Evolutionary conservation across 2,113 vertebrate genomes (phyloP), one percentile per base, ranked within the genome.

Genomic region (Cyrtonyx montezumae): DNA sequence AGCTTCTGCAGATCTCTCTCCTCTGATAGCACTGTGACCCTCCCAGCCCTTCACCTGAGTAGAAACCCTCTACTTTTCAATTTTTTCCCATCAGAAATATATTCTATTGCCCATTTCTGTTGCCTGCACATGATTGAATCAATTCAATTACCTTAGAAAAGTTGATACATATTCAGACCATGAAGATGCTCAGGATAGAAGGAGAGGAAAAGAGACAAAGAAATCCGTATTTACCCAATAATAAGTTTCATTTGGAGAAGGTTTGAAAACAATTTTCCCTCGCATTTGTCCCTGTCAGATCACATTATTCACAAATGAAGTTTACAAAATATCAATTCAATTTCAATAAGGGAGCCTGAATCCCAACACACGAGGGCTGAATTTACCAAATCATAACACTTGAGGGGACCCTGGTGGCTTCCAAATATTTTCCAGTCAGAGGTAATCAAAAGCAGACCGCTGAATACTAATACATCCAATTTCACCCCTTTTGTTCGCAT

Each of bases 261-360:
- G 98, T 99, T 99, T 99, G 99, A 99, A 99, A 99, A 99, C 98
- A 99, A 98, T 99, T 99, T 98, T 98, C 98, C 97, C 97, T 98
- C 98, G 98, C 98, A 98, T 99, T 99, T 99, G 99, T 99, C 98
- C 98, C 99, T 99, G 99, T 99, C 99, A 99, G 99, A 99, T 99
- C 98, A 97, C 98, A 99, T 99, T 99, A 99, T 98, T 98, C 98
- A 96, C 98, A 99, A 99, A 99, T 99, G 99, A 99, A 99, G 98
- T 99, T 99, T 99, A 99, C 99, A 99, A 99, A 99, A 99, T 99
- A 99, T 99, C 99, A 99, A 99, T 99, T 99, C 99, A 98, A 98
- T 99, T 99, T 99, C 99, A 98, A 98, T 98, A 98, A 98, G 97
- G 92, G 95, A 97, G 93, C 96, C 96, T 96, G 97, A 98, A 97